Evolutionary conservation across 2,113 vertebrate genomes (phyloP).

Genomic region (Phrynocephalus versicolor): DNA sequence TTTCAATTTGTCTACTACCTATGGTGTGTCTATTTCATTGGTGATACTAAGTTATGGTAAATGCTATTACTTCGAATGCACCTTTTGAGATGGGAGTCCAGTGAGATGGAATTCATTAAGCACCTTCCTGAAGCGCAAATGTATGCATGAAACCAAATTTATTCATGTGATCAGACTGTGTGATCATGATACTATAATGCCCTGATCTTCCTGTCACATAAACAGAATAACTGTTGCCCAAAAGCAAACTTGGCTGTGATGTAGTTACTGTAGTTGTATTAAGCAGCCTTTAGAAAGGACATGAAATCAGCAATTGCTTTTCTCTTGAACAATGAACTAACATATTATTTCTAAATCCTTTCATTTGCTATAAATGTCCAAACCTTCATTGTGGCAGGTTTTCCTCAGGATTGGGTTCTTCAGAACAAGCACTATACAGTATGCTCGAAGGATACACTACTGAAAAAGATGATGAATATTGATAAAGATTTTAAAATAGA

Average conservation of each 20-base stretch:
- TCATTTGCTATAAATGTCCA: neutral
- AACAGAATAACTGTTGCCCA: neutral
- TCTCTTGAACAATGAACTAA: neutral
- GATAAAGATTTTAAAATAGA: slow-evolving; percentile 3
- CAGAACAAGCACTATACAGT: neutral
- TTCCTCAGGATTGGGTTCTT: neutral
- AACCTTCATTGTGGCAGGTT: neutral
- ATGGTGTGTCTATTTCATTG: neutral
- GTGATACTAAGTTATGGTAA: neutral
- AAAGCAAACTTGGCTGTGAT: neutral
- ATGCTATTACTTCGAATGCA: neutral
- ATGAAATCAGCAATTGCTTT: neutral
- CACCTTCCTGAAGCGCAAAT: neutral
- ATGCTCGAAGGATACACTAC: neutral
- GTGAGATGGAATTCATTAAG: neutral
- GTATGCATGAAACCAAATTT: neutral
- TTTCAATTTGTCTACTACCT: neutral
- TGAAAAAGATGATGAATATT: neutral
- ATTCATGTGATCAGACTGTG: neutral
- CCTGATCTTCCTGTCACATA: neutral
- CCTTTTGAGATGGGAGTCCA: too few relatives aligned
- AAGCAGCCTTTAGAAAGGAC: neutral
- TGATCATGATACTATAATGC: neutral
- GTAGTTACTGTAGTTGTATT: neutral
- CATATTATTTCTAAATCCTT: neutral